A percentile compares a stretch with the other conserved stretches of the same genome.
Evolutionary conservation across 53 echinoderm and acorn worm genomes (phyloP).

Genomic region (Henricia sp.): DNA sequence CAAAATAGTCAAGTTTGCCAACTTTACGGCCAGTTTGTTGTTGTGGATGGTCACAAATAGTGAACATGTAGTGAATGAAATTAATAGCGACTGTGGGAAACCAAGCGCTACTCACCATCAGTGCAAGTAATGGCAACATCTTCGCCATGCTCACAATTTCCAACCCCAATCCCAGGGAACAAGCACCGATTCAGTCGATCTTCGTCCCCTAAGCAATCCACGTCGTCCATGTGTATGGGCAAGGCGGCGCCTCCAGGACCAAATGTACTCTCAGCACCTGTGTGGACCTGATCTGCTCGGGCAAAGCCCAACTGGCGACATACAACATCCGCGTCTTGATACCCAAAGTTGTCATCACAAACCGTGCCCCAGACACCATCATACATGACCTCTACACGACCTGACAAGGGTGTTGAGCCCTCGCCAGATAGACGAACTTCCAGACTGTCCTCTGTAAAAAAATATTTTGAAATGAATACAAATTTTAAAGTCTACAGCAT

Average conservation of each 20-base stretch:
- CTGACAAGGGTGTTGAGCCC: slow-evolving; percentile 9
- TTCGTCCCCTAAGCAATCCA: slow-evolving; percentile 37
- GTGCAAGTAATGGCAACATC: slow-evolving; percentile 41
- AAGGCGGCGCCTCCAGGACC: slow-evolving; percentile 21
- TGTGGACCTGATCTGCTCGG: neutral
- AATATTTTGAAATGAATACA: neutral
- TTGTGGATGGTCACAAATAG: too few relatives aligned
- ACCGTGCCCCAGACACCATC: slow-evolving; percentile 60
- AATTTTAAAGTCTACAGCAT: neutral
- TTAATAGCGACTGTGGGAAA: too few relatives aligned
- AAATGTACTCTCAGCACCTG: slow-evolving; percentile 3
- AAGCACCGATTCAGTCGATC: slow-evolving; percentile 9
- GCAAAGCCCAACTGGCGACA: slow-evolving; percentile 56
- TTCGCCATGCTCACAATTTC: slow-evolving; percentile 58
- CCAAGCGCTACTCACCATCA: slow-evolving; percentile 4
- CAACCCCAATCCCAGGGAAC: slow-evolving; percentile 33
- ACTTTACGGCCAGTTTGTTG: too few relatives aligned
- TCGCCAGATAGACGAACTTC: slow-evolving; percentile 9
- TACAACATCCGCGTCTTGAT: slow-evolving; percentile 49
- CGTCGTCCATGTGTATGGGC: slow-evolving; percentile 44
- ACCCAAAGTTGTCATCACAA: slow-evolving; percentile 46
- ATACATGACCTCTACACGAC: slow-evolving; percentile 42
- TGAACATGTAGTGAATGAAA: too few relatives aligned
- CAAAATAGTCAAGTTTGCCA: too few relatives aligned
- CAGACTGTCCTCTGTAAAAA: slow-evolving; percentile 27